phyloP scores from a whole-genome alignment of 35 echinoderm and acorn worm genomes.

The Holothuria glaberrima region DNA sequence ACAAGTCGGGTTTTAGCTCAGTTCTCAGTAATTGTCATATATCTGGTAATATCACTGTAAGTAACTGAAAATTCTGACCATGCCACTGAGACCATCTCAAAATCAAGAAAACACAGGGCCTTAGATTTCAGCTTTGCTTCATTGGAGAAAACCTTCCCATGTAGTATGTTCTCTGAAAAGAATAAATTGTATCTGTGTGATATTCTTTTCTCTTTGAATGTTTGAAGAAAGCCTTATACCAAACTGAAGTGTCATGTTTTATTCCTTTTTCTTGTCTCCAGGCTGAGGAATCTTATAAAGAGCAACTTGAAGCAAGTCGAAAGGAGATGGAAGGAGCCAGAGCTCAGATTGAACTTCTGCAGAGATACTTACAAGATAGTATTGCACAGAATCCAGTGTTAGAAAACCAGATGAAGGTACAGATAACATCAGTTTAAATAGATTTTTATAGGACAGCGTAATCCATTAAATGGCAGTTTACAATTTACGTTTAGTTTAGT shows the following conservation, averaged over 20 bases:
- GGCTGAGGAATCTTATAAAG: constrained; percentile 74
- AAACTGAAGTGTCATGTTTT: not conserved
- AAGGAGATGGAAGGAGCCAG: constrained; percentile 66
- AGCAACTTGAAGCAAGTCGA: constrained; percentile 59
- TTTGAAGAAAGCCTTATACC: not conserved
- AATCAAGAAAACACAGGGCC: too few relatives aligned
- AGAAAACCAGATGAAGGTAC: constrained; percentile 90
- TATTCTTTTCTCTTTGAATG: not conserved
- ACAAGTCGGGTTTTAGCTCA: too few relatives aligned
- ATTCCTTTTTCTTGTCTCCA: constrained; percentile 1
- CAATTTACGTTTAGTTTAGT: too few relatives aligned
- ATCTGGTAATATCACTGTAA: too few relatives aligned
- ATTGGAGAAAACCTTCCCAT: not conserved
- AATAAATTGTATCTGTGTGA: not conserved
- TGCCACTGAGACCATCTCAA: too few relatives aligned
- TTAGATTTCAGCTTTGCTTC: too few relatives aligned
- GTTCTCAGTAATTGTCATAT: too few relatives aligned
- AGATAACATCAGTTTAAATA: too few relatives aligned
- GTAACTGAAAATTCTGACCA: too few relatives aligned
- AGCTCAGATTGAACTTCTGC: constrained; percentile 71
- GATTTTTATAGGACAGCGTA: too few relatives aligned
- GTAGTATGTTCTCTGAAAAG: not conserved
- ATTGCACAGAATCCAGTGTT: constrained; percentile 87
- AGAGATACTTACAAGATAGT: constrained; percentile 85
- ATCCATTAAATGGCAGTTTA: too few relatives aligned